Conservation (phyloP, 1,140 invertebrate genomes). For the Drosophila bipectinata region DNA sequence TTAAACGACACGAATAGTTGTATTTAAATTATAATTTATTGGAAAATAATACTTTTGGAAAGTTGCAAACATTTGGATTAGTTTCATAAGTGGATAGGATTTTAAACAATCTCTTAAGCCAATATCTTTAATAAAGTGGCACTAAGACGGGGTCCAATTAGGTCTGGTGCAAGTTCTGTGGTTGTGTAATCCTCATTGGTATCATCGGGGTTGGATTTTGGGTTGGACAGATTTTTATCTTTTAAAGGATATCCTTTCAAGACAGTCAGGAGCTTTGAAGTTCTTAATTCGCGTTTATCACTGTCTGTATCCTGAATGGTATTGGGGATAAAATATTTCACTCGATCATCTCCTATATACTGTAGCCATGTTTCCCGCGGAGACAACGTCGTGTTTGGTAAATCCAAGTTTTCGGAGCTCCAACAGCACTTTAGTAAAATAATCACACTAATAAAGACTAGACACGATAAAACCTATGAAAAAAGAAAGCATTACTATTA, state of each 20-base stretch:
- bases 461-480: constrained; percentile 16
- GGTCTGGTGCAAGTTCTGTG: constrained; percentile 17
- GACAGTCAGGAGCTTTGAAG: constrained; percentile 17
- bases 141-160: constrained; percentile 35
- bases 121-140: constrained; percentile 32
- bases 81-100: neutral
- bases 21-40: neutral
- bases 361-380: neutral
- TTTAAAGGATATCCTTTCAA: neutral
- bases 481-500: neutral
- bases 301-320: neutral
- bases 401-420: neutral
- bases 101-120: neutral
- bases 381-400: neutral
- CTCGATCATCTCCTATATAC: neutral
- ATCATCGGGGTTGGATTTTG: neutral
- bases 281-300: neutral
- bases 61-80: constrained; percentile 2
- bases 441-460: constrained; percentile 13
- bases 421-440: constrained; percentile 20
- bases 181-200: constrained; percentile 9
- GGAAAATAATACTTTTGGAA: neutral
- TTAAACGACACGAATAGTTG: neutral
- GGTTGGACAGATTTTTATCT: neutral
- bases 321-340: constrained; percentile 5